Conservation (phyloP, 1,140 invertebrate species). For the Dendroctonus valens region DNA sequence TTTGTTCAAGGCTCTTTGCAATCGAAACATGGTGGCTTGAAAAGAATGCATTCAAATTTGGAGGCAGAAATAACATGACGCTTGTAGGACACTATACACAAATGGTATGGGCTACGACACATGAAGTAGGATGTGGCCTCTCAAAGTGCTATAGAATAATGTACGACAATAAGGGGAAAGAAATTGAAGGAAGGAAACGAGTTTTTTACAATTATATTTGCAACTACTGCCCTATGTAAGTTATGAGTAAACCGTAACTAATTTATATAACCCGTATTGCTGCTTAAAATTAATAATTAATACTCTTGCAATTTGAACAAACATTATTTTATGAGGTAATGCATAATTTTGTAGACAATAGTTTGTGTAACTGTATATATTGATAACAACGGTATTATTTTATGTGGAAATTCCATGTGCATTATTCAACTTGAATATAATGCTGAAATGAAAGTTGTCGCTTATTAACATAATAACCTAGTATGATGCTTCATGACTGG, state of each 20-base stretch:
- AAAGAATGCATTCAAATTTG: slow-evolving; percentile 72
- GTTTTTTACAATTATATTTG: slow-evolving; percentile 81
- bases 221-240: slow-evolving; percentile 83
- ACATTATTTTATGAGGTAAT: too few relatives aligned
- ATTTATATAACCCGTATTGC: too few relatives aligned
- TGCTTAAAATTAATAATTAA: too few relatives aligned
- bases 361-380: not conserved
- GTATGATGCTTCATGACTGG: too few relatives aligned
- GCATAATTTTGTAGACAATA: too few relatives aligned
- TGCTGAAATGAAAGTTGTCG: too few relatives aligned
- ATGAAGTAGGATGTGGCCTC: slow-evolving; percentile 76
- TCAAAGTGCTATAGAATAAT: slow-evolving; percentile 60
- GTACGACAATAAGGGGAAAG: slow-evolving; percentile 37
- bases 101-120: slow-evolving; percentile 78
- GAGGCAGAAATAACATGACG: slow-evolving; percentile 60
- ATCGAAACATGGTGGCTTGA: slow-evolving; percentile 79
- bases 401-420: not conserved
- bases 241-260: too few relatives aligned
- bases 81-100: slow-evolving; percentile 80
- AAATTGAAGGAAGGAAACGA: slow-evolving; percentile 52
- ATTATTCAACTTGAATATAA: too few relatives aligned
- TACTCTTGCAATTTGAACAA: too few relatives aligned
- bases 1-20: slow-evolving; percentile 67
- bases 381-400: not conserved
- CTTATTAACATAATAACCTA: too few relatives aligned